Conservation (phyloP, 2,113 vertebrate genomes). For the Oostethus manadensis region DNA sequence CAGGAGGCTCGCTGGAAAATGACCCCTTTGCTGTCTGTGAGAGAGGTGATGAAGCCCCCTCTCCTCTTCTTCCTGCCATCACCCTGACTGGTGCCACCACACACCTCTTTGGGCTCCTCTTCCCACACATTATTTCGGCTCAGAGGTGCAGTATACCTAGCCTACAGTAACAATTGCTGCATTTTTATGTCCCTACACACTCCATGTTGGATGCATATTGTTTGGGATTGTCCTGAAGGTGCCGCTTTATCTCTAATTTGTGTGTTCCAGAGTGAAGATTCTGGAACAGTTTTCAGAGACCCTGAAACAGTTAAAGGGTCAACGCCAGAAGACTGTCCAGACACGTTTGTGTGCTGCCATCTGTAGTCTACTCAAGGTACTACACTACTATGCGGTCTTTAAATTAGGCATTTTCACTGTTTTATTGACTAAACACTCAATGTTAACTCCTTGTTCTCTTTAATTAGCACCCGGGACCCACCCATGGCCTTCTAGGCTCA, state of each 20-base stretch:
- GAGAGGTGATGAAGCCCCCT: conserved; percentile 68
- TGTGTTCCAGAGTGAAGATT: conserved; percentile 72
- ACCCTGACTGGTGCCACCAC: conserved; percentile 75
- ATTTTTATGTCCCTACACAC: neutral
- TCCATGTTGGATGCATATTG: neutral
- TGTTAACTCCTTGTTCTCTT: neutral
- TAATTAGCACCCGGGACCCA: conserved; percentile 47
- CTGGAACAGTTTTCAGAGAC: conserved; percentile 82
- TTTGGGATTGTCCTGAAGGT: no score
- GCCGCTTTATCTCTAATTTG: neutral
- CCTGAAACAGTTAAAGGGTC: conserved; percentile 83
- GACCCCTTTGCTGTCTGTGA: conserved; percentile 82
- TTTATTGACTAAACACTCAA: neutral
- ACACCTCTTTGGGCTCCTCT: conserved; percentile 81
- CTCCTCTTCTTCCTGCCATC: conserved; percentile 74
- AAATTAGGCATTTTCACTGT: neutral
- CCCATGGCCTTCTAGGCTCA: conserved; percentile 70
- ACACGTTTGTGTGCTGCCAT: conserved; percentile 81
- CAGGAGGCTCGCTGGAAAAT: conserved; percentile 82
- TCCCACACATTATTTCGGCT: conserved; percentile 77
- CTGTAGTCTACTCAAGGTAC: conserved; percentile 84
- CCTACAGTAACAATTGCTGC: no score
- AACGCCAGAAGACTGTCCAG: conserved; percentile 80
- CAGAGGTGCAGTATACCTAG: no score
- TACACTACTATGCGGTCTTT: neutral